Conservation (phyloP, 2,113 vertebrate species). For the Gopherus evgoodei region DNA sequence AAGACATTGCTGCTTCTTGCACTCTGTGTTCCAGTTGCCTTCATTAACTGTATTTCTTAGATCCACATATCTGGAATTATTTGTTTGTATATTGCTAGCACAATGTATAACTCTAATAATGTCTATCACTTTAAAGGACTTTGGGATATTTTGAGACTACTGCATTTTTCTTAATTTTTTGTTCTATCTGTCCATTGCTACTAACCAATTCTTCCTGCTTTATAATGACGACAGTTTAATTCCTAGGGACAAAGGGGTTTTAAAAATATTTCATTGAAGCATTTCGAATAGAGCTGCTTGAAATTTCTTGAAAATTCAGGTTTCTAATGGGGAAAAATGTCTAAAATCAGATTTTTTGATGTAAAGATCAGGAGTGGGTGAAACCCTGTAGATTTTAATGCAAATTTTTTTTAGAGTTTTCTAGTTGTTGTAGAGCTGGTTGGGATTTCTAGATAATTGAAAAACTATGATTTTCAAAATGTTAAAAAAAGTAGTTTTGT, state of each 20-base stretch:
- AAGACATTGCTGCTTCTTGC: conserved; percentile 45
- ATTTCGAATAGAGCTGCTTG: not conserved
- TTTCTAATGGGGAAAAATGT: not conserved
- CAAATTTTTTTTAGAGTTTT: not conserved
- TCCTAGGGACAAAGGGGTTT: not conserved
- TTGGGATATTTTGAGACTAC: conserved; percentile 37
- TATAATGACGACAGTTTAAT: not conserved
- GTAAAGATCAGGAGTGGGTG: not conserved
- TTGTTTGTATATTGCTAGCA: conserved; percentile 63
- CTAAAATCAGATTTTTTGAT: not conserved
- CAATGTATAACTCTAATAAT: conserved; percentile 1
- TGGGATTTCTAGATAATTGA: not conserved
- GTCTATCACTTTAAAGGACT: conserved; percentile 7
- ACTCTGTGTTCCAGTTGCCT: conserved; percentile 65
- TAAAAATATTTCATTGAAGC: not conserved
- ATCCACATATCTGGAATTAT: conserved; percentile 62
- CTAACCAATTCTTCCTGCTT: not conserved
- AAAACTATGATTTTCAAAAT: not conserved
- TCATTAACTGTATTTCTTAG: conserved; percentile 46
- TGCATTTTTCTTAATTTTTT: conserved; percentile 1
- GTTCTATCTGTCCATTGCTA: not conserved
- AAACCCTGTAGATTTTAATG: not conserved
- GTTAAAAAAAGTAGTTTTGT: not conserved
- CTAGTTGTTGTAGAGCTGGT: not conserved
- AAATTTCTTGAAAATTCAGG: not conserved